Conservation (phyloP, 2,113 vertebrate genomes). For the Hemiscyllium ocellatum region DNA sequence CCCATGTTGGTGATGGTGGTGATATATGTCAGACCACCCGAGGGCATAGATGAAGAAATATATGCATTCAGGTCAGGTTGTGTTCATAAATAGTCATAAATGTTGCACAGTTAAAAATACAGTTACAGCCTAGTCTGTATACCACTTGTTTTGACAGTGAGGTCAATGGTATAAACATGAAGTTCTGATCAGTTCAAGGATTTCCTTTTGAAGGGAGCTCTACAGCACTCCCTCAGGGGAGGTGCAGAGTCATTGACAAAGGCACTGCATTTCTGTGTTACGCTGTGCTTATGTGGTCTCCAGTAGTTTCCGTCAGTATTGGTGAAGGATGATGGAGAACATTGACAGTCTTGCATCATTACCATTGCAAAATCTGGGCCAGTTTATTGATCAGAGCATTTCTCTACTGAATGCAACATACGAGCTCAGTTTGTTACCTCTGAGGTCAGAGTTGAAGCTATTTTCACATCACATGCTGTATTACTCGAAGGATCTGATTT, state of each 20-base stretch:
- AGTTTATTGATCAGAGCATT: neutral
- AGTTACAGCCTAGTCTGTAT: neutral
- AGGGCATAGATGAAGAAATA: too few relatives aligned
- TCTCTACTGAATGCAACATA: neutral
- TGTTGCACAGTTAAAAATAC: neutral
- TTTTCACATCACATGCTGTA: neutral
- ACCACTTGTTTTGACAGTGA: too few relatives aligned
- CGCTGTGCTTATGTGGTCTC: neutral
- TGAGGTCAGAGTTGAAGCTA: neutral
- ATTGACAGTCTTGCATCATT: neutral
- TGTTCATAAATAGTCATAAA: too few relatives aligned
- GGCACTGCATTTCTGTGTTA: neutral
- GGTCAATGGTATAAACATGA: neutral
- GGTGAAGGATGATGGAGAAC: neutral
- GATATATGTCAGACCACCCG: too few relatives aligned
- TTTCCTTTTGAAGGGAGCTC: neutral
- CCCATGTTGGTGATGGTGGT: too few relatives aligned
- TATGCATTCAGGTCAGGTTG: too few relatives aligned
- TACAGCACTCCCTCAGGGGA: neutral
- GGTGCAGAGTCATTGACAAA: neutral
- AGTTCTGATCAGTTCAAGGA: neutral
- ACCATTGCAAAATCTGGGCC: neutral
- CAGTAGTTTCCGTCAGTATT: neutral
- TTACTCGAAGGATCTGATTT: neutral
- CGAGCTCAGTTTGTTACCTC: neutral